phyloP scores from a whole-genome alignment of 2,888 invertebrate genomes.

The Dysmachus trigonus region DNA sequence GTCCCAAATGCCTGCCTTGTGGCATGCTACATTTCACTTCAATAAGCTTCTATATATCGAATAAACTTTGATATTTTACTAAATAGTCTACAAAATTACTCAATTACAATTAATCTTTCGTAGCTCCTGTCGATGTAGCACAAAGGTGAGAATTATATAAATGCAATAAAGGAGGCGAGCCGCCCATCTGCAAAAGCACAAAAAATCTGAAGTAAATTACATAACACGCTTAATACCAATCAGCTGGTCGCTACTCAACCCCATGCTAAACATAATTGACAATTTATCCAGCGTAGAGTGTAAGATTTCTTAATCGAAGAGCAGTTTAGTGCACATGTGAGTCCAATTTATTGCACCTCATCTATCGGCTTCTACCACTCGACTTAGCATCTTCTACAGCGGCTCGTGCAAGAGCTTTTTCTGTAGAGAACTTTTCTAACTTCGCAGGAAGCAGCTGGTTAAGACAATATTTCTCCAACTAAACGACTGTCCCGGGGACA shows the following conservation, averaged over 20 bases:
- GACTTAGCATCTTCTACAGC: background rate
- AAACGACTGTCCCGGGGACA: background rate
- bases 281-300: background rate
- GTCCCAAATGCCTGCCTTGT: no score
- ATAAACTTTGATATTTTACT: no score
- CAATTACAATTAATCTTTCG: no score
- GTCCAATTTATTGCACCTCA: constrained; percentile 22
- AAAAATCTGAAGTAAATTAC: background rate
- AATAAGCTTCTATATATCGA: no score
- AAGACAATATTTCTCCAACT: constrained; percentile 2
- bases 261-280: background rate
- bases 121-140: no score
- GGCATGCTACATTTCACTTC: no score
- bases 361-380: background rate
- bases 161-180: background rate
- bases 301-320: constrained; percentile 26
- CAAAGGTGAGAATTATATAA: background rate
- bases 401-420: background rate
- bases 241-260: background rate
- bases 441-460: constrained; percentile 18
- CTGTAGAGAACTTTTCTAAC: background rate
- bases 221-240: background rate
- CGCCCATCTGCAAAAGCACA: background rate
- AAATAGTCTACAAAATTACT: no score
- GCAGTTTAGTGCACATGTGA: constrained; percentile 18